Evolutionary conservation across 1,140 invertebrate genomes (phyloP).

Genomic region (Panagrolaimus sp.): DNA sequence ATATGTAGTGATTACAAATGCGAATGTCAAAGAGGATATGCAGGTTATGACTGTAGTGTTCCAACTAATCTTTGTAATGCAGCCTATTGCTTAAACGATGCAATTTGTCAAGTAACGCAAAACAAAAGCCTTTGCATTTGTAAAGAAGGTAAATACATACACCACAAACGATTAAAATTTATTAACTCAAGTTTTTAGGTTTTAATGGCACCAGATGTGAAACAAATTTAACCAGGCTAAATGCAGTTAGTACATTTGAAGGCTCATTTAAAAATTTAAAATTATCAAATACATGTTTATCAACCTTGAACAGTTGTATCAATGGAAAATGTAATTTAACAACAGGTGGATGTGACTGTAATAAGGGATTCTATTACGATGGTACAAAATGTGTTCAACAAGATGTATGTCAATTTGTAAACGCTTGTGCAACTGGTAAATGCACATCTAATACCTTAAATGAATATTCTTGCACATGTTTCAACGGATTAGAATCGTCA

Average conservation of each 20-base stretch:
- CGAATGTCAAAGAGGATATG: constrained; percentile 29
- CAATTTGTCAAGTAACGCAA: constrained; percentile 25
- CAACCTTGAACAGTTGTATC: not conserved
- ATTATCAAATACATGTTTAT: not conserved
- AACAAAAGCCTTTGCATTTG: constrained; percentile 22
- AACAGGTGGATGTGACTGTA: not conserved
- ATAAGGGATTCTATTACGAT: not conserved
- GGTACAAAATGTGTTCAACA: not conserved
- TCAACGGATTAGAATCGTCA: not conserved
- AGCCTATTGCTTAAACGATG: constrained; percentile 34
- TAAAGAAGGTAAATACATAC: constrained; percentile 14
- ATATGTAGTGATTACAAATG: constrained; percentile 19
- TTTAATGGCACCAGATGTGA: not conserved
- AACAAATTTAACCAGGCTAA: no score
- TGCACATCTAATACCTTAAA: not conserved
- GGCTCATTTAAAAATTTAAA: no score
- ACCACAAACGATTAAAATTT: not conserved
- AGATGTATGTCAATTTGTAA: not conserved
- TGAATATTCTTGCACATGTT: not conserved
- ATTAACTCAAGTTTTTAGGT: not conserved
- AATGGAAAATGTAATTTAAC: constrained; percentile 1
- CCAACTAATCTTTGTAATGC: constrained; percentile 32
- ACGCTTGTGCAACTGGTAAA: not conserved
- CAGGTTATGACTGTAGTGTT: constrained; percentile 30
- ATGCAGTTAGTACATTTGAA: no score